Conservation (phyloP, 2,113 vertebrate species). For the Sapayoa aenigma region DNA sequence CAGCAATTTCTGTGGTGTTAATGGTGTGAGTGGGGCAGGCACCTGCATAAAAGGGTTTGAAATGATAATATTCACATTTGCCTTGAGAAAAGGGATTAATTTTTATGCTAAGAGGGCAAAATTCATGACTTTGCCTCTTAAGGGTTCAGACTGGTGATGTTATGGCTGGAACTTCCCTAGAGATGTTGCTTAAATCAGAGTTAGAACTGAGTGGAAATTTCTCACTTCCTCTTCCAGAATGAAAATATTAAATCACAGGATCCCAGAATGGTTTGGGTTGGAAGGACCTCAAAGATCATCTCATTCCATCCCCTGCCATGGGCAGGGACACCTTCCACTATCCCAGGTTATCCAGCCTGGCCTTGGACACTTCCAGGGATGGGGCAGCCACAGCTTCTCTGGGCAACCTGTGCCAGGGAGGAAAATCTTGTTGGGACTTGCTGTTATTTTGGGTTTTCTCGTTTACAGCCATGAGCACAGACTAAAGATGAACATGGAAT, state of each 20-base stretch:
- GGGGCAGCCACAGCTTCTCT: neutral
- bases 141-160: neutral
- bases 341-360: neutral
- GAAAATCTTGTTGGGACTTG: neutral
- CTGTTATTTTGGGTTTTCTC: neutral
- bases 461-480: neutral
- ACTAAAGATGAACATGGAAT: neutral
- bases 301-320: neutral
- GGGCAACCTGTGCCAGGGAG: neutral
- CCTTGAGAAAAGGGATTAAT: neutral
- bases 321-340: fast-evolving
- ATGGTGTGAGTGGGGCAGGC: neutral
- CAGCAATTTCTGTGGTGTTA: neutral
- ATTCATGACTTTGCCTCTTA: neutral
- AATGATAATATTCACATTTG: neutral
- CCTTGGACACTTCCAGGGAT: neutral
- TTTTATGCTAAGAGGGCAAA: neutral
- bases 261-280: neutral
- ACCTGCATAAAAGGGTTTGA: neutral
- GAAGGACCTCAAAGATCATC: neutral
- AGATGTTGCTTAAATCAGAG: neutral
- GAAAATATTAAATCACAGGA: neutral
- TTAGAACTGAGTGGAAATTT: conserved; percentile 1
- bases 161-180: neutral
- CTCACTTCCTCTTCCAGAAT: conserved; percentile 15